Percentiles rank a stretch among this genome's conserved stretches.
phyloP scores from a whole-genome alignment of 2,888 invertebrate species.

The Gastrophysa polygoni region DNA sequence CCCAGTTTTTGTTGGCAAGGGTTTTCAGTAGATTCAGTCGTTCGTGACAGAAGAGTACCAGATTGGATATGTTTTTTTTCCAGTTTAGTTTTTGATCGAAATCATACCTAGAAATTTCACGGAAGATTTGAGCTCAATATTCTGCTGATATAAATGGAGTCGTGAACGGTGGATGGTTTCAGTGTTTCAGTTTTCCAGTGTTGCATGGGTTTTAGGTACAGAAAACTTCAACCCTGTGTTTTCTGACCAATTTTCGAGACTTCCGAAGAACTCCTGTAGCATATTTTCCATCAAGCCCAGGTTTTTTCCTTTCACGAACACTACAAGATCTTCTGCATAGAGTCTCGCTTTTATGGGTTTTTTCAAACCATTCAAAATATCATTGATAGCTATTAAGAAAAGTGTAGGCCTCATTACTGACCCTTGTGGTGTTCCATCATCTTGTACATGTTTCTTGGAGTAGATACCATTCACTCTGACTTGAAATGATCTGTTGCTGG shows the following conservation, averaged over 20 bases:
- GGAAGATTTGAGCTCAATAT: background rate
- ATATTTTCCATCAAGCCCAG: background rate
- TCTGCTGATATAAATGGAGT: background rate
- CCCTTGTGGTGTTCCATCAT: background rate
- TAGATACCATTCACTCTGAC: background rate
- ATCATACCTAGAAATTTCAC: constrained; percentile 9
- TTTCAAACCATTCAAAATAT: background rate
- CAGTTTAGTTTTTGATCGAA: constrained; percentile 9
- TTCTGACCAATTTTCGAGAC: constrained; percentile 7
- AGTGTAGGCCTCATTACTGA: background rate
- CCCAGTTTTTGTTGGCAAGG: background rate
- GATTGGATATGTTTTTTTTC: background rate
- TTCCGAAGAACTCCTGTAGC: background rate
- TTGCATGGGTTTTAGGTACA: background rate
- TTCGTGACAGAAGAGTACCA: background rate
- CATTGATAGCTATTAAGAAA: background rate
- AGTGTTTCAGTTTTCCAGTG: no score
- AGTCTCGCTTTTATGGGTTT: background rate
- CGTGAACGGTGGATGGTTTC: background rate
- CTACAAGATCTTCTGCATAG: background rate
- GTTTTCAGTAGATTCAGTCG: constrained; percentile 8
- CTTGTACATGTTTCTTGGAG: background rate
- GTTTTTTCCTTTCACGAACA: background rate
- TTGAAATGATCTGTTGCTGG: background rate
- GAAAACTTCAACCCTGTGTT: constrained; percentile 4